Evolutionary conservation across 92 coral and sea anemone species (phyloP), one percentile per base, ranked within the genome.

Genomic region (Epizoanthus stellaris): DNA sequence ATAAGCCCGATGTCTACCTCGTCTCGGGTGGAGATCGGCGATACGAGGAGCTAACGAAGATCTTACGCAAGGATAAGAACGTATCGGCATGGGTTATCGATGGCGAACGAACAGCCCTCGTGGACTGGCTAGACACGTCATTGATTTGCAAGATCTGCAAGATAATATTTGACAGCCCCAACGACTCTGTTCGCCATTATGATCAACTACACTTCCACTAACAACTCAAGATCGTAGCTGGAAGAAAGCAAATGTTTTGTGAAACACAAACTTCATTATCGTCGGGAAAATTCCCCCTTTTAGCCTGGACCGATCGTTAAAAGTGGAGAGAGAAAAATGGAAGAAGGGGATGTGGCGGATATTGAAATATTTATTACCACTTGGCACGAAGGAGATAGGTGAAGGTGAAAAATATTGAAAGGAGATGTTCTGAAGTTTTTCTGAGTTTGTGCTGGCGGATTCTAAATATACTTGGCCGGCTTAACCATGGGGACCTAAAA

Each of bases 41-140:
- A 12, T 93, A 91, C 94, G 97, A 93, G 86, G 97, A 93, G 86
- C 76, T 93, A 60, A 91, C 97, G 93, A 93, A 91, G 89, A 93
- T 93, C 74, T 76, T 93, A 63, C 92, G 97, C 87, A 86, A 92
- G 68, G 88, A 91, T 40, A 93, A 93, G 40, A 72, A 90, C 13
- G 94, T 93, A 0, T 93, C 97, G 85, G 94, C 97, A 57, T 91
- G 94, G 94, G 93, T 89, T 67, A 92, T 93, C 10, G 97, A 93
- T 76, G 97, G 97, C 2, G 82, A 73, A 19, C 81, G 90, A 58
- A 91, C 94, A 1, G 59, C 89, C 1, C 65, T 91, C 10, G 80
- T 93, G 15, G 97, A 91, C 75, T 93, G 96, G 96, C 70, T 93
- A 3, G 94, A 91, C 54, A 86, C 94, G 4, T 70, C 86, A 6